These are phyloP conservation scores for Psammodynastes pulverulentus DNA, from an alignment of 2,113 vertebrate genomes.

Conservation along the genomic window DNA sequence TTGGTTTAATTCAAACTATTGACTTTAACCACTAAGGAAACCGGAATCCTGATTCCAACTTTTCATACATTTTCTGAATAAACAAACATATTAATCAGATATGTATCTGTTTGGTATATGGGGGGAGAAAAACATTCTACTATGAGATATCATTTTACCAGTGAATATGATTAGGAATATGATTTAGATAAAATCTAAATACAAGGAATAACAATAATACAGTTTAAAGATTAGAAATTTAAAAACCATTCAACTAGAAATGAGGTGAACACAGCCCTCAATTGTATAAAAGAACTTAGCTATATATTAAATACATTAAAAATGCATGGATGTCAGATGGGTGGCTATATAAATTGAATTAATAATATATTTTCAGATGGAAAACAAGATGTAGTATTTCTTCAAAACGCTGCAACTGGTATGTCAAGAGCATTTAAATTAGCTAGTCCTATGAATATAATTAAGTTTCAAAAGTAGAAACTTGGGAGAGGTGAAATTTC, in stretches of 20 bases:
- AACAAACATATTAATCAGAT: not conserved
- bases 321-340: not conserved
- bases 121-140: not conserved
- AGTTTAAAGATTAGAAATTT: not conserved
- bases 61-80: not conserved
- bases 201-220: not conserved
- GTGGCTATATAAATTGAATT: not conserved
- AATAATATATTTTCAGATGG: not conserved
- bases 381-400: not conserved
- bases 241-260: not conserved
- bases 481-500: not conserved
- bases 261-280: not conserved
- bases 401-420: not conserved
- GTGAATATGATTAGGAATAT: not conserved
- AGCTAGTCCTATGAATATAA: not conserved
- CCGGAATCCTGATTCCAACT: not conserved
- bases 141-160: not conserved
- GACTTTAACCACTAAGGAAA: not conserved
- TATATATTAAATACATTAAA: not conserved
- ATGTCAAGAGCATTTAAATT: not conserved
- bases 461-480: not conserved
- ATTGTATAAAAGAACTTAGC: not conserved
- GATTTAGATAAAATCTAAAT: not conserved
- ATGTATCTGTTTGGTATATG: not conserved
- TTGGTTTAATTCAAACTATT: not conserved